These are phyloP conservation scores for Sarcophaga subvicina DNA, from an alignment of 2,888 invertebrate genomes.

Conservation along the genomic window DNA sequence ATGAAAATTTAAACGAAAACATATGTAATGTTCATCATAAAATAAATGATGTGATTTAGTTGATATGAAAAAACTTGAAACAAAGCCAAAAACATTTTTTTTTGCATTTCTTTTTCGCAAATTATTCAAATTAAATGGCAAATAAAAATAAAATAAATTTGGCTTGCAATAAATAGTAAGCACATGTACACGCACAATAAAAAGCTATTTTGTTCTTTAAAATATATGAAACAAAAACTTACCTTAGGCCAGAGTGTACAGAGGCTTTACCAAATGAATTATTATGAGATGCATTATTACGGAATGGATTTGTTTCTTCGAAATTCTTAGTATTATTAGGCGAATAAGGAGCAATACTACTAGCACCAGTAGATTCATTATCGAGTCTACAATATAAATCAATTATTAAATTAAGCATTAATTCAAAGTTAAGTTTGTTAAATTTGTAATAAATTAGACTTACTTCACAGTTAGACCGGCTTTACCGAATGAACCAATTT, in stretches of 20 bases:
- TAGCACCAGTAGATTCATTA: constrained; percentile 73
- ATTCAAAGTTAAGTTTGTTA: neutral
- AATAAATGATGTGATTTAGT: constrained; percentile 11
- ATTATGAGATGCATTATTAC: constrained; percentile 79
- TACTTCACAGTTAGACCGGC: constrained; percentile 81
- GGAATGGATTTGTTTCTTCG: constrained; percentile 82
- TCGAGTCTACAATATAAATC: constrained; percentile 76
- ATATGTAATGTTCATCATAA: constrained; percentile 14
- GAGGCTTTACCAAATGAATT: constrained; percentile 82
- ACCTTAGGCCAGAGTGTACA: constrained; percentile 81
- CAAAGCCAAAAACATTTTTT: constrained; percentile 29
- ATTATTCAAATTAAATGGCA: constrained; percentile 35
- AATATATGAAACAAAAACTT: constrained; percentile 53
- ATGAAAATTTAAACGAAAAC: constrained; percentile 27
- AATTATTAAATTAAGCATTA: neutral
- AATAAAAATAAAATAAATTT: constrained; percentile 27
- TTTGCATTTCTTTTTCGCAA: neutral
- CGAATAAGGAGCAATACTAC: constrained; percentile 73
- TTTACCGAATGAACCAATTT: constrained; percentile 82
- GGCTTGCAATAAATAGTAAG: neutral
- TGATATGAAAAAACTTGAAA: constrained; percentile 15
- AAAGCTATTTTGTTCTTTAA: neutral
- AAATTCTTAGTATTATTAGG: constrained; percentile 80
- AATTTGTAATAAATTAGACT: constrained; percentile 56
- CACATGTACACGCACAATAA: constrained; percentile 13